Conservation (phyloP, 2,888 invertebrate genomes). For the Eupsilia transversa region DNA sequence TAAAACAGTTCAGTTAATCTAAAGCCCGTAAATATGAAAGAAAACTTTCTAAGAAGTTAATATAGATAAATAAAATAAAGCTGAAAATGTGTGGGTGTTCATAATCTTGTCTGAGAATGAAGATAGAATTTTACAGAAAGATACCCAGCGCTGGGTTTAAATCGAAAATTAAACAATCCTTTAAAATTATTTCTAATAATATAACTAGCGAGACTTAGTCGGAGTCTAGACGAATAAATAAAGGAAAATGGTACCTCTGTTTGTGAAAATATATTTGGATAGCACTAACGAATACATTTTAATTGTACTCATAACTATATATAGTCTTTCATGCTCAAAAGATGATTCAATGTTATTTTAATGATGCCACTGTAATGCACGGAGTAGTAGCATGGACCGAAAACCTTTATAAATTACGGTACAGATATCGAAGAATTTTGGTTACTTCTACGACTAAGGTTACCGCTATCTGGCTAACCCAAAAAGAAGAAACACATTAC, state of each 20-base stretch:
- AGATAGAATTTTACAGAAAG: conserved; percentile 47
- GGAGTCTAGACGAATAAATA: conserved; percentile 61
- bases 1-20: conserved; percentile 37
- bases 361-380: background rate
- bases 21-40: conserved; percentile 37
- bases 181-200: conserved; percentile 57
- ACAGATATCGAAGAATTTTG: no score
- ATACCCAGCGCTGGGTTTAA: conserved; percentile 29
- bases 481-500: no score
- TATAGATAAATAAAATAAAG: conserved; percentile 49
- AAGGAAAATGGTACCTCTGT: conserved; percentile 30
- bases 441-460: no score
- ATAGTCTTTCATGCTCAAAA: conserved; percentile 1
- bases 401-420: no score
- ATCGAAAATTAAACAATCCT: conserved; percentile 63
- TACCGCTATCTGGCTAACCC: no score
- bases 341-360: background rate
- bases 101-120: conserved; percentile 51
- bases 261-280: conserved; percentile 26
- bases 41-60: conserved; percentile 43
- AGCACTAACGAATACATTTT: conserved; percentile 11
- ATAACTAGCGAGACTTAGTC: conserved; percentile 38
- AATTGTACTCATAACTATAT: conserved; percentile 18
- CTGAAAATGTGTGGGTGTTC: conserved; percentile 50
- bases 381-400: no score